phyloP scores from a whole-genome alignment of 2,113 vertebrate genomes.

The Noctilio leporinus region DNA sequence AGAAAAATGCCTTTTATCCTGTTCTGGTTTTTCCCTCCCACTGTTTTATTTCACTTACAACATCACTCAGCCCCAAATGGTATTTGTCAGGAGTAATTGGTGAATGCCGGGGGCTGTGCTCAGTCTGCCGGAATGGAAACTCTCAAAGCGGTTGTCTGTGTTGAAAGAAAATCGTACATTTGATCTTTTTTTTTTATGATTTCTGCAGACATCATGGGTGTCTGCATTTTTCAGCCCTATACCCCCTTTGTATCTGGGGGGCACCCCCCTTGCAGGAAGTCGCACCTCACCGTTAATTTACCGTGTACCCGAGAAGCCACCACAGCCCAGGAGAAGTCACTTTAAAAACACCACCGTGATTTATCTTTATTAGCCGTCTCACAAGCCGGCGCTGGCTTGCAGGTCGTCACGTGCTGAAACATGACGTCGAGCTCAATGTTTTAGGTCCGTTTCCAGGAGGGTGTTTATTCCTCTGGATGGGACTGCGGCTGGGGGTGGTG shows the following conservation, averaged over 20 bases:
- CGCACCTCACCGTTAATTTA: constrained; percentile 65
- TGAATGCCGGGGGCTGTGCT: constrained; percentile 74
- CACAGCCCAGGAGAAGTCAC: constrained; percentile 53
- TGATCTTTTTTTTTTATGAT: constrained; percentile 79
- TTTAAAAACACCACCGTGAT: constrained; percentile 44
- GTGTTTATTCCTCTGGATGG: not conserved
- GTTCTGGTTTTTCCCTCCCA: constrained; percentile 49
- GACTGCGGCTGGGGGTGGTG: not conserved
- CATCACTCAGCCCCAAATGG: constrained; percentile 80
- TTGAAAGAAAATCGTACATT: constrained; percentile 81
- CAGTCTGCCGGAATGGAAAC: constrained; percentile 75
- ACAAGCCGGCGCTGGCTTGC: constrained; percentile 60
- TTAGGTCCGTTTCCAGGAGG: not conserved
- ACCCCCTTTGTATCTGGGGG: constrained; percentile 62
- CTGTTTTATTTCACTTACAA: constrained; percentile 78
- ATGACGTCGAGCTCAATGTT: constrained; percentile 20
- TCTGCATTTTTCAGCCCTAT: constrained; percentile 78
- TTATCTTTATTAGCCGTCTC: constrained; percentile 70
- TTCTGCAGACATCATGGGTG: constrained; percentile 77
- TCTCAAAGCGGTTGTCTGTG: constrained; percentile 77
- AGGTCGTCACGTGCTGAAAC: constrained; percentile 21
- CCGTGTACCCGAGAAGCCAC: constrained; percentile 63
- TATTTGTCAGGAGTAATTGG: constrained; percentile 80
- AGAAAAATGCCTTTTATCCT: constrained; percentile 79
- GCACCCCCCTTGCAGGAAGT: constrained; percentile 65